Base-by-base conservation (phyloP, 2,888 invertebrate genomes). In the Protophormia terraenovae region DNA sequence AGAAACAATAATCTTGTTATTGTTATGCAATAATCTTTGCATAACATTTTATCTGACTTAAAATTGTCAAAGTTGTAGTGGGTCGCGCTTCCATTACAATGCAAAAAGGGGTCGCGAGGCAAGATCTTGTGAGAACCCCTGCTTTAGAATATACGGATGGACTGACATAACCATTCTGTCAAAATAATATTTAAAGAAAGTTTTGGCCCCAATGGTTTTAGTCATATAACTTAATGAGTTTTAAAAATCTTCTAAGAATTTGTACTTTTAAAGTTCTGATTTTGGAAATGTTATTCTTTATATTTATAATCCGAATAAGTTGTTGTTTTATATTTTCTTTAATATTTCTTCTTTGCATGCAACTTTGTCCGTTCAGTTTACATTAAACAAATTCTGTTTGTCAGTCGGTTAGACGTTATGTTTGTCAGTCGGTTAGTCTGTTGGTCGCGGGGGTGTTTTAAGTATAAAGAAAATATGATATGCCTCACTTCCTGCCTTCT, bases 401-500 rank as follows among this genome's bases (percentile, higher is more conserved):
- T 50, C n/a, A 35, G 24, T 64, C 35, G 24, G 47, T 41, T 41
- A 3, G 24, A 19, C n/a, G n/a, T n/a, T n/a, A n/a, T n/a, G n/a
- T n/a, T n/a, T n/a, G 47, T 50, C n/a, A 35, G 24, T 64, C 35
- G 24, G 47, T 41, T 41, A 3, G 24, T 27, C n/a, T 32, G 22
- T 16, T 7, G 58, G 29, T 14, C 14, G 32, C 22, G 58, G 72
- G 58, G 45, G 71, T 45, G 60, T 14, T 5, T 24, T 19, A 35
- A 5, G 16, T 47, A 8, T 14, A n/a, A 32, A 55, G 27, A 27
- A 35, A 60, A 78, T 50, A 62, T 62, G 45, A 66, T 71, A 71
- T 78, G 67, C 29, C 60, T 78, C 14, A 50, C 29, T 60, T 60
- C 60, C 78, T 69, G 62, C n/a, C 53, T 62, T 69, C 50, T 78